Conservation (phyloP, 2,113 vertebrate genomes). For the Neoarius graeffei region DNA sequence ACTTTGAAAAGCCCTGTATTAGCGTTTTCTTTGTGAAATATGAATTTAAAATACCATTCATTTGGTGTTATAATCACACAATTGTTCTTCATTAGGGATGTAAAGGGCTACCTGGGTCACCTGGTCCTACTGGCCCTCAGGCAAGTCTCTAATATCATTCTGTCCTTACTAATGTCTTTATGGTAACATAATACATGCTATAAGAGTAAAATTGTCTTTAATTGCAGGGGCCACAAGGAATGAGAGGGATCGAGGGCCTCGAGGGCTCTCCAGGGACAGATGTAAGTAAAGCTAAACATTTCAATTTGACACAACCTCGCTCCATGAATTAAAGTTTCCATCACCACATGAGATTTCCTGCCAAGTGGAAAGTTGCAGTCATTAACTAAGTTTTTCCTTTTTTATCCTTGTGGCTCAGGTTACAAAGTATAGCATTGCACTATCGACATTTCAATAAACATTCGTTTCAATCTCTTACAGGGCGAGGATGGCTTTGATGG, state of each 20-base stretch:
- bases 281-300: slow-evolving; percentile 69
- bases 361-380: background rate
- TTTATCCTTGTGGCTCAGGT: background rate
- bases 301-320: background rate
- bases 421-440: background rate
- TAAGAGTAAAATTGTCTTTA: slow-evolving; percentile 35
- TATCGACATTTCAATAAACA: background rate
- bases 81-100: slow-evolving; percentile 70
- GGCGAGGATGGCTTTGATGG: slow-evolving; percentile 79
- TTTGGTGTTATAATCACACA: slow-evolving; percentile 1
- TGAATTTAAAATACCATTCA: background rate
- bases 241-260: slow-evolving; percentile 71
- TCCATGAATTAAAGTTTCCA: background rate
- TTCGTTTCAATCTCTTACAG: slow-evolving; percentile 58
- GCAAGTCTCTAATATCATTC: slow-evolving; percentile 68
- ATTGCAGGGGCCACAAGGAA: slow-evolving; percentile 75
- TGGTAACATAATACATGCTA: background rate
- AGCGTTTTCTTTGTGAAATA: background rate
- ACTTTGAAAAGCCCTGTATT: no score
- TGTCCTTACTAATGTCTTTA: background rate
- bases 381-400: background rate
- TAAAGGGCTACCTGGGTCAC: slow-evolving; percentile 71
- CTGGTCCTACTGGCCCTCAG: slow-evolving; percentile 71
- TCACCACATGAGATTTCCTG: background rate
- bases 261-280: slow-evolving; percentile 75